Base-by-base conservation (phyloP, 2,113 vertebrate species). In the Brachirus orientalis region DNA sequence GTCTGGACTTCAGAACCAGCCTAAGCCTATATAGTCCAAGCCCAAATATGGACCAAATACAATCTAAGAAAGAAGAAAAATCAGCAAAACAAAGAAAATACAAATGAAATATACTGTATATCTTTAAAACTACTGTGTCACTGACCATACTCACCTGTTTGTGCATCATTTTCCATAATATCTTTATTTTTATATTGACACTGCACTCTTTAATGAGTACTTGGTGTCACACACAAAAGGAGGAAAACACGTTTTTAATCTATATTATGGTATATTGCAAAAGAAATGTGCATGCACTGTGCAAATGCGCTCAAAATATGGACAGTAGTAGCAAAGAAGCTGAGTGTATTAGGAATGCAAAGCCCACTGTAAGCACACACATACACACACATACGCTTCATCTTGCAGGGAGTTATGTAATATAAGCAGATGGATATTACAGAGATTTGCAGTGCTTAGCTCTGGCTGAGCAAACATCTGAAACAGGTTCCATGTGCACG, bases 161-260 rank as follows among this genome's bases (percentile, higher is more conserved):
- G 85, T 83, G 79, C 78, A 73, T 79, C 82, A 75, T 89, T 90
- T 86, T 87, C 66, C 86, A 90, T 86, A 88, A 90, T 86, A 88
- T 86, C 68, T 91, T 88, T 89, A 89, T 91, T 91, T 91, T 90
- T 91, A 72, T 90, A 90, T 77, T 72, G 86, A 77, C 79, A 81
- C 72, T 81, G 59, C 70, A 70, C 69, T 72, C 60, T 78, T 74
- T 54, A 77, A 73, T 51, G 59, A 72, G 58, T 85, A 43, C 72
- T 69, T 67, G 63, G 65, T 82, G 76, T 79, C 65, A 82, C 47
- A 76, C 77, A 77, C 64, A 85, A 57, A 16, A 48, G 48, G 54
- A 82, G 67, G 60, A 35, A 78, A 69, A 88, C 63, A 74, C 62
- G 28, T 28, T 28, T 70, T 65, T 53, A 55, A 55, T 57, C 58